Evolutionary conservation across 2,113 vertebrate genomes (phyloP), one percentile per base, ranked within the genome.

Genomic region (Blennius ocellaris): DNA sequence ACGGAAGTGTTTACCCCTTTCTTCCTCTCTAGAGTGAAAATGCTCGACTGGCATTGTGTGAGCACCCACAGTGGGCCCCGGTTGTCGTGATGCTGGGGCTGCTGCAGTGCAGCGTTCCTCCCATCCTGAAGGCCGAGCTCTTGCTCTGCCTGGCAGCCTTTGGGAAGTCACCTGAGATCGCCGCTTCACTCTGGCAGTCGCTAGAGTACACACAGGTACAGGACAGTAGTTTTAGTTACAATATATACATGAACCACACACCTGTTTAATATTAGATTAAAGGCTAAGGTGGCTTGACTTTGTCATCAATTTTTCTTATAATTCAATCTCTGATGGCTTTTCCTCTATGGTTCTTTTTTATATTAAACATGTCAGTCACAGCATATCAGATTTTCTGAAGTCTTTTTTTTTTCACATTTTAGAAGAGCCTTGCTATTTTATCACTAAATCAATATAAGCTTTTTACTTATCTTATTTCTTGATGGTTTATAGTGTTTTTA

Each of bases 21-120:
- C 57, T 7, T 57, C 15, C 30, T 0, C 9, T 6, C 0, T 50
- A 99, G 98, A 98, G 97, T 90, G 98, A 99, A 86, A 99, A 97
- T 15, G 97, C 97, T 9, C 96, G 98, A 0, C 86, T 99, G 91
- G 96, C 97, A 0, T 93, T 99, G 36, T 98, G 96, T 84, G 97
- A 99, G 69, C 98, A 99, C 59, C 96, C 97, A 7, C 98, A 99
- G 92, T 99, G 98, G 98, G 99, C 96, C 0, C 98, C 98, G 0
- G 94, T 97, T n/a, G 95, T 99, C 8, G 95, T 98, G 43, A 97
- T 97, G 89, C 80, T 99, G 89, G 98, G 98, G 3, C 90, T 99
- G 51, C 90, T 98, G 12, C 98, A 99, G 79, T 99, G 98, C 90
- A 98, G 96, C 21, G 94, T 99, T 51, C 95, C 95, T 43, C 98